Base-by-base conservation (phyloP, 2,888 invertebrate species). In the Mythimna albipuncta region DNA sequence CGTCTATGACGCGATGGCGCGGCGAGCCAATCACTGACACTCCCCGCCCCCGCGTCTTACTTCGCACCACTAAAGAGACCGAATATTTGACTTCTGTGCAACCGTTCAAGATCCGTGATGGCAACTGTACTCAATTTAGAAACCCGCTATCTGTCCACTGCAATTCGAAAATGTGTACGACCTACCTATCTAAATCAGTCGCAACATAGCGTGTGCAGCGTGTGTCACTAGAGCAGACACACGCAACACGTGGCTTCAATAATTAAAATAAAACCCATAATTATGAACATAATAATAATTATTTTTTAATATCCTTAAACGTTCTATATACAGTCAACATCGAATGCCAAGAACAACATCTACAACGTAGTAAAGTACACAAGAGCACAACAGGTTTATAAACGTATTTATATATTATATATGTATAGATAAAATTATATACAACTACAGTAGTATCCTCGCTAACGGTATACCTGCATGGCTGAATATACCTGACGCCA, bases 301-400 rank as follows among this genome's bases (percentile, higher is more conserved):
- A 90, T 90, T 89, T 89, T 89, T 89, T 87, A 85, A 93, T 94
- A 92, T 93, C 91, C 93, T 93, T 93, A 95, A 93, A 94, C 89
- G 91, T 93, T 93, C 92, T 95, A 94, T 95, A 86, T 95, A 95
- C 95, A 95, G 85, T 91, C 91, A 94, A 94, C 95, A 94, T 93
- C 88, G 90, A 93, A 92, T 89, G 87, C 91, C 86, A 88, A 89
- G 92, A 94, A 93, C 92, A 93, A 93, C 93, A 90, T 87, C 93
- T 94, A 95, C 92, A 88, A 88, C 82, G 83, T 88, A 88, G 81
- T 89, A 88, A 88, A 90, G 91, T 92, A 91, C 89, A 91, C 90
- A 90, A 87, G 92, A 91, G 91, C 90, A 92, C 94, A 93, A 93
- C 94, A 93, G 87, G 90, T 92, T 88, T 89, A 88, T 91, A 91